Conservation (phyloP, 92 coral and sea anemone genomes). For the Phenganax marumi region DNA sequence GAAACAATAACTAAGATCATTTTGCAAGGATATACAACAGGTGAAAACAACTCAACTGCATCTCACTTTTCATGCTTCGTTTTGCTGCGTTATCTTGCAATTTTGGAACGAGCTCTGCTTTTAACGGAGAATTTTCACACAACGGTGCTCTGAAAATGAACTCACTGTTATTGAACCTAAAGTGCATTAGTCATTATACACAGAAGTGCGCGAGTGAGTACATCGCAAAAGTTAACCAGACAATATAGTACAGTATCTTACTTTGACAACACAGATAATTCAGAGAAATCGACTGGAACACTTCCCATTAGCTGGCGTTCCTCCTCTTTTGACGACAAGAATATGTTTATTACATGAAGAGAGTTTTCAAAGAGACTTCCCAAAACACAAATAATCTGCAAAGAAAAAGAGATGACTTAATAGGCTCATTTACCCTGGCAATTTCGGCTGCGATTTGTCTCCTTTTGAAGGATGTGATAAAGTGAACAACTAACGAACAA, state of each 20-base stretch:
- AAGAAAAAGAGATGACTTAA: neutral
- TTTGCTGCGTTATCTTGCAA: slow-evolving; percentile 35
- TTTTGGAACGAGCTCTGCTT: slow-evolving; percentile 80
- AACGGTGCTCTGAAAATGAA: slow-evolving; percentile 68
- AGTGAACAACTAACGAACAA: too few species aligned
- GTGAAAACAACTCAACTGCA: neutral
- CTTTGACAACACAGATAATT: slow-evolving; percentile 38
- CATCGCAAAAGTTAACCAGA: neutral
- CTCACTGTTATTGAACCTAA: neutral
- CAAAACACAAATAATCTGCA: slow-evolving; percentile 70
- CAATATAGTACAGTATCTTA: neutral
- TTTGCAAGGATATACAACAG: neutral
- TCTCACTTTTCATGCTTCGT: neutral
- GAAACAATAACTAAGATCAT: too few species aligned
- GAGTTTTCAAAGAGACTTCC: slow-evolving; percentile 90
- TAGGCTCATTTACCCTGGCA: too few species aligned
- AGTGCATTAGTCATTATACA: neutral
- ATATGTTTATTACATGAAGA: slow-evolving; percentile 69
- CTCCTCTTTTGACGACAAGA: slow-evolving; percentile 50
- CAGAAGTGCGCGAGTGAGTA: neutral
- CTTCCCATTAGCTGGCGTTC: neutral
- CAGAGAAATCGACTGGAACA: slow-evolving; percentile 2
- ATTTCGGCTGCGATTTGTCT: too few species aligned
- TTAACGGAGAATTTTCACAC: slow-evolving; percentile 84
- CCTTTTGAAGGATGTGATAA: too few species aligned